Evolutionary conservation across 2,888 invertebrate species (phyloP), one percentile per base, ranked within the genome.

Genomic region (Trichacis sp.): DNA sequence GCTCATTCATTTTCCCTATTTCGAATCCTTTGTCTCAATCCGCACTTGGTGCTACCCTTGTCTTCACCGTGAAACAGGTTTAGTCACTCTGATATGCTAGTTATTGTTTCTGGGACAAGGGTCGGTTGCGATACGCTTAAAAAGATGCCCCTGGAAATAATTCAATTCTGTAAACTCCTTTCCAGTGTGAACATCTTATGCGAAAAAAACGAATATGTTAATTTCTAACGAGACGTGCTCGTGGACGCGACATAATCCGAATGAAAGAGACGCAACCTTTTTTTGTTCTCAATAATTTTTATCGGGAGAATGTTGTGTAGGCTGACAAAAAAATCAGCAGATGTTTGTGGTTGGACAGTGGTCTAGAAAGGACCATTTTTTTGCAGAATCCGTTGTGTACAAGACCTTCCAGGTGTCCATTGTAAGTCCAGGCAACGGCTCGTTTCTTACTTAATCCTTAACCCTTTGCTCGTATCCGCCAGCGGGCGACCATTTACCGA

Each of bases 401-500:
- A 70, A 73, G 64, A 59, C 71, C 71, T 64, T 74, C 80, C 78
- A 79, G 77, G 78, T 81, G 81, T 79, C 79, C 80, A 74, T 78
- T 76, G 75, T 75, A 56, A 69, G 73, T 77, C 75, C 78, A 78
- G 71, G 66, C 75, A 68, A 68, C 64, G 40, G 51, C 42, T 53
- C 60, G 24, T 47, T 56, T 58, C 64, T 67, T 77, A 76, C 64
- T 68, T 77, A 77, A 74, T 77, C 76, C 76, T 78, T 75, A 73
- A 64, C 63, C 63, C 63, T 64, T 68, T 64, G 72, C 69, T 71
- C 76, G 74, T 73, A 77, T 78, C 76, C 76, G 77, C 68, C 69
- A 71, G 71, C 69, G 70, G 71, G 70, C 76, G 75, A 74, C 77
- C 73, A 77, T 77, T 78, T 78, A 75, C 72, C 72, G 75, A 78